These are phyloP conservation scores for Amphimedon queenslandica DNA, from an alignment of 37 sponge, comb jelly and placozoan genomes.

Conservation along the genomic window DNA sequence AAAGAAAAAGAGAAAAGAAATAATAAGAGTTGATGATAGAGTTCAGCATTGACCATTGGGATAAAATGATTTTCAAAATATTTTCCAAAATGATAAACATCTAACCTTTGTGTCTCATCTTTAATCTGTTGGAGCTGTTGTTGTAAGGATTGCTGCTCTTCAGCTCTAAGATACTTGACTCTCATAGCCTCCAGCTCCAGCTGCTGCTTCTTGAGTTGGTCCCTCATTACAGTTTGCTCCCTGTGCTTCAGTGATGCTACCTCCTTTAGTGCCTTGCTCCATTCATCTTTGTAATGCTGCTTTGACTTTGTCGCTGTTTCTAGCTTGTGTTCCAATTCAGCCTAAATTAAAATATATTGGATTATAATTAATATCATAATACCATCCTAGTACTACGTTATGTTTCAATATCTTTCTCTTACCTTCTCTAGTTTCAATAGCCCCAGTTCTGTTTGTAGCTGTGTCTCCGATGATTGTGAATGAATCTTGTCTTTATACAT, in stretches of 20 bases:
- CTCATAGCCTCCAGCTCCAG: conserved; percentile 71
- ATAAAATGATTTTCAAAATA: no score
- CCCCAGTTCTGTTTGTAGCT: conserved; percentile 70
- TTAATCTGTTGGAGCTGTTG: conserved; percentile 48
- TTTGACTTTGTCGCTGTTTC: conserved; percentile 58
- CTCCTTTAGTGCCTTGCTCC: conserved; percentile 83
- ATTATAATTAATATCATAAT: conserved; percentile 12
- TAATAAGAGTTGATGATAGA: background rate
- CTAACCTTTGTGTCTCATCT: conserved; percentile 47
- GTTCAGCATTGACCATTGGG: background rate
- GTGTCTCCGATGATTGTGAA: conserved; percentile 59
- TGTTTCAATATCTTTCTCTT: background rate
- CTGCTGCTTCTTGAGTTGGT: conserved; percentile 53
- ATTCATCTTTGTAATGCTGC: conserved; percentile 95
- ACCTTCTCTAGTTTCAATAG: conserved; percentile 89
- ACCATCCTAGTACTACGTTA: background rate
- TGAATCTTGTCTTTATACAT: conserved; percentile 37
- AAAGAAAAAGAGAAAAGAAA: background rate
- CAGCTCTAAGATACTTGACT: conserved; percentile 47
- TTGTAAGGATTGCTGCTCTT: conserved; percentile 46
- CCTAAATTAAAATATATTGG: conserved; percentile 24
- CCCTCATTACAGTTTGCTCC: conserved; percentile 59
- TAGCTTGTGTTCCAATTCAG: conserved; percentile 85
- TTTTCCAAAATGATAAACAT: no score
- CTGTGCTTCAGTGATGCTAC: conserved; percentile 63